These are phyloP conservation scores for Myrmecobius fasciatus DNA, from an alignment of 2,113 vertebrate species.

Conservation along the genomic window DNA sequence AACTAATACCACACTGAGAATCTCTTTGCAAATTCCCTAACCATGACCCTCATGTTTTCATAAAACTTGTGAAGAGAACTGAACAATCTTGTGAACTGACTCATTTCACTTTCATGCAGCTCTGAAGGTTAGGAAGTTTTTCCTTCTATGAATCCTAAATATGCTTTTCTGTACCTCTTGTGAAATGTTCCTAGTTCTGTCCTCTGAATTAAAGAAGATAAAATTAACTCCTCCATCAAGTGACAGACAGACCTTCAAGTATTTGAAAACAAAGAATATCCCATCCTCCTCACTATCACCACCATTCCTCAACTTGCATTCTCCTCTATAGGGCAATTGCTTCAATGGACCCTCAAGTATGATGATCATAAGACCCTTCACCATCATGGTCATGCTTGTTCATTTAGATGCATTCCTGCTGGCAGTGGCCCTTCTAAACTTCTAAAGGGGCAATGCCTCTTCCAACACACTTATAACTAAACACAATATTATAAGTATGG, in stretches of 20 bases:
- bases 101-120: not conserved
- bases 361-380: not conserved
- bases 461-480: not conserved
- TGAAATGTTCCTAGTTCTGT: not conserved
- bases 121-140: not conserved
- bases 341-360: not conserved
- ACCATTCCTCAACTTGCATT: not conserved
- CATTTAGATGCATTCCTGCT: not conserved
- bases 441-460: not conserved
- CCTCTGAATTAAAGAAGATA: not conserved
- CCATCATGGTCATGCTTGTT: not conserved
- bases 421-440: not conserved
- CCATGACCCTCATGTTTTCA: not conserved
- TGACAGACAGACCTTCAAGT: not conserved
- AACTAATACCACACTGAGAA: not conserved
- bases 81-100: not conserved
- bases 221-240: not conserved
- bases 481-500: not conserved
- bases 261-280: not conserved
- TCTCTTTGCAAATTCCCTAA: not conserved
- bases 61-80: not conserved
- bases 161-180: not conserved
- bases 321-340: not conserved
- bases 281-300: not conserved
- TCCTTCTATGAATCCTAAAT: not conserved